Base-by-base conservation (phyloP, 2,113 vertebrate genomes). In the Delphinapterus leucas region DNA sequence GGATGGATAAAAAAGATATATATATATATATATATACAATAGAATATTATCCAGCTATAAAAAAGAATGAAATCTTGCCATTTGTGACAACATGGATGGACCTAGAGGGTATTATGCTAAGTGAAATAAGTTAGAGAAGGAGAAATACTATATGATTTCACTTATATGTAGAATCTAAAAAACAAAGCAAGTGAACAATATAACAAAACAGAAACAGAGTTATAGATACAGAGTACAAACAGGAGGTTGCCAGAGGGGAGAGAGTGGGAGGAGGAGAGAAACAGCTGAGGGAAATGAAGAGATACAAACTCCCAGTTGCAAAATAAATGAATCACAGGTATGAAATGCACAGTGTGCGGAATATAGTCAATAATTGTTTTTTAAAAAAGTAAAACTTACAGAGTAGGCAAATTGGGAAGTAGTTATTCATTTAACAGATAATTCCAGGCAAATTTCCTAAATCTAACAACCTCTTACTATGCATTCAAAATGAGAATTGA, bases 351-450 rank as follows among this genome's bases (percentile, higher is more conserved):
- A 25, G 21, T 70, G 68, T 36, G 68, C 0, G 20, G 18, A 38
- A 70, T 70, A 70, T 12, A 36, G 25, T 65, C 28, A 65, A 31
- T 73, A 14, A 73, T 73, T 23, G 21, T 71, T 38, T 71, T 71
- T 71, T 38, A 14, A 8, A 41, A 41, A 38, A 71, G 21, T 71
- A 71, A 73, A 73, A 38, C 5, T 71, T 71, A 71, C 36, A 41
- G n/a, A 84, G 33, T 18, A 76, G 26, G 53, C 13, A 63, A 88
- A 77, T 77, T 71, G 88, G 55, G 49, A 95, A 71, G 31, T 65
- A 84, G 25, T 3, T 55, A 41, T 44, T 94, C 44, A 81, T 94
- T 87, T 60, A 63, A 60, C 31, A 88, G 49, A 74, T 94, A 68
- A 77, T 92, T 70, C 28, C 23, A 77, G 3, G n/a, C 49, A 83